Percentiles rank a stretch among this genome's conserved stretches.
phyloP scores from a whole-genome alignment of 2,113 vertebrate genomes.

The Antechinus flavipes region DNA sequence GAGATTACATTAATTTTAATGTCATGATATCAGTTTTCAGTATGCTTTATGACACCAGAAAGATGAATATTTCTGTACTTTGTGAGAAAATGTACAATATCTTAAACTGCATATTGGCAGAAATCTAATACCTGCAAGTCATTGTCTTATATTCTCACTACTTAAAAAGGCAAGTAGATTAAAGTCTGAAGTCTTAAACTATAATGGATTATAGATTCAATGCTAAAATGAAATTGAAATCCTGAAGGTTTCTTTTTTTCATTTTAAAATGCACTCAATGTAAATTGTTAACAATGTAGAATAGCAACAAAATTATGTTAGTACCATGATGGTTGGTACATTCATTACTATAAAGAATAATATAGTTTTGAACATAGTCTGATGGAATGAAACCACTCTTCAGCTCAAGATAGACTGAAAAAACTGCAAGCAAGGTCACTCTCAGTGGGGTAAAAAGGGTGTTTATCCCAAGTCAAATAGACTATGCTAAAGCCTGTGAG shows the following conservation, averaged over 20 bases:
- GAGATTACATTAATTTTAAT: conserved; percentile 72
- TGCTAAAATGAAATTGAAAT: conserved; percentile 43
- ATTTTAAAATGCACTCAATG: conserved; percentile 59
- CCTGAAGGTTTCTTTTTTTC: conserved; percentile 51
- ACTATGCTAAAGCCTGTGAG: too few relatives aligned
- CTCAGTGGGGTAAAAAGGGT: too few relatives aligned
- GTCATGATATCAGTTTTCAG: conserved; percentile 57
- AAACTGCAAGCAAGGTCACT: too few relatives aligned
- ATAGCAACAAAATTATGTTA: conserved; percentile 27
- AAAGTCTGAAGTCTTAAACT: conserved; percentile 25
- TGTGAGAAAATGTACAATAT: conserved; percentile 51
- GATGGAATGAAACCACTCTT: too few relatives aligned
- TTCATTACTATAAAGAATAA: conserved; percentile 29
- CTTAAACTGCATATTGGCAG: conserved; percentile 60
- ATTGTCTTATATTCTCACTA: conserved; percentile 50
- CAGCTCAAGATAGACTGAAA: too few relatives aligned
- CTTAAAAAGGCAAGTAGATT: conserved; percentile 55
- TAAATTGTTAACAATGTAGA: conserved; percentile 20
- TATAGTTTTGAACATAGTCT: not conserved
- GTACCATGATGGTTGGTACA: conserved; percentile 37
- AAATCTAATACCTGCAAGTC: conserved; percentile 20
- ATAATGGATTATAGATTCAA: conserved; percentile 64
- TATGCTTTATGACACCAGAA: conserved; percentile 69
- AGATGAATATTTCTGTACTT: conserved; percentile 63
- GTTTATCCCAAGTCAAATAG: too few relatives aligned